Evolutionary conservation across 1,140 invertebrate genomes (phyloP).

Genomic region (Geopemphigus sp.): DNA sequence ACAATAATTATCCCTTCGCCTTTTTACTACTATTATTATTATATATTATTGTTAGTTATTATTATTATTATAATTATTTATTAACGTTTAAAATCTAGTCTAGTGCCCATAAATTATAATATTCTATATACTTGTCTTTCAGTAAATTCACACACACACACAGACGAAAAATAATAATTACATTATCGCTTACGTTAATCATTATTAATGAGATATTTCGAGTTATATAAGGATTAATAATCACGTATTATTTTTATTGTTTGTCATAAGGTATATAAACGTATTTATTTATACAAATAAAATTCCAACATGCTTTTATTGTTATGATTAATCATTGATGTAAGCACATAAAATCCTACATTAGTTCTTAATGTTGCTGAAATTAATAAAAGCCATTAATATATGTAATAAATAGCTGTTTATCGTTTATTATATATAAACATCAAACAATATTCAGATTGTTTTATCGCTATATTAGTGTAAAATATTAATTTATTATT

Average conservation of each 20-base stretch:
- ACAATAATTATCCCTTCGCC: neutral
- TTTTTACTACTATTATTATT: slow-evolving; percentile 1
- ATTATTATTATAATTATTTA: slow-evolving; percentile 31
- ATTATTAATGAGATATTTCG: slow-evolving; percentile 25
- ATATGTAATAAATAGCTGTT: too few relatives aligned
- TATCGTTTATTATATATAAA: too few relatives aligned
- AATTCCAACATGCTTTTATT: neutral
- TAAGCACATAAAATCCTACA: neutral
- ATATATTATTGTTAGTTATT: neutral
- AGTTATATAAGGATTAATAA: neutral
- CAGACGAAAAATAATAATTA: neutral
- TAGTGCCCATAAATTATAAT: neutral
- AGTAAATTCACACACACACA: neutral
- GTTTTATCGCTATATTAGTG: too few relatives aligned
- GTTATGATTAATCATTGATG: neutral
- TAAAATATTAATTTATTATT: too few relatives aligned
- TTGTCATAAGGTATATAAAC: slow-evolving; percentile 3
- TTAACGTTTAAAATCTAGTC: slow-evolving; percentile 20
- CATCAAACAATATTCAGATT: too few relatives aligned
- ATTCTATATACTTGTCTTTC: neutral
- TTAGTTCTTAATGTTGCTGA: neutral
- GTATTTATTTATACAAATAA: neutral
- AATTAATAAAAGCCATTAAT: too few relatives aligned
- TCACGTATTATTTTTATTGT: slow-evolving; percentile 5
- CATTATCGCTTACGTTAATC: slow-evolving; percentile 8